Evolutionary conservation across 2,888 invertebrate genomes (phyloP), one percentile per base, ranked within the genome.

Genomic region (Salticus scenicus): DNA sequence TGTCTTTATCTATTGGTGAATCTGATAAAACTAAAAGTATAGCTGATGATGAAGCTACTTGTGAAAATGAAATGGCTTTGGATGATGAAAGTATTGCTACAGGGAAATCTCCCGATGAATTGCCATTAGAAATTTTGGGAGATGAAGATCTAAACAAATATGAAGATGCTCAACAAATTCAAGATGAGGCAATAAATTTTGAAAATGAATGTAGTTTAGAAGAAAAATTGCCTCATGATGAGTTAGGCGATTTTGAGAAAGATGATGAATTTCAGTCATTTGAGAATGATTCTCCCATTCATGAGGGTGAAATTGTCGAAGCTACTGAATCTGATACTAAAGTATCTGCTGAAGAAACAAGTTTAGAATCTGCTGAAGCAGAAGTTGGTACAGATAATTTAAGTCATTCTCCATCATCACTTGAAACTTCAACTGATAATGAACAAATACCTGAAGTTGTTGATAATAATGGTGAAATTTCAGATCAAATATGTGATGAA

Each of bases 81-180:
- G 85, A 85, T 74, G 85, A 85, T 63, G 74, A 80, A 71, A 85
- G 79, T 69, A 74, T 57, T 51, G 76, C 76, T 1, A 84, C 83
- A 24, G 83, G 72, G 37, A 77, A 77, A 33, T 77, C 83, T 42
- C 83, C 83, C 8, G 83, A 84, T 73, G 83, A 84, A 31, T 67
- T 85, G 31, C 79, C 79, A 2, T 64, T 14, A 12, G 85, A 85
- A 41, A 79, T 47, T 28, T 24, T 75, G 17, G 78, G 74, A 33
- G 74, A 73, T 42, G 78, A 70, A 7, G 72, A 78, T 33, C 24
- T 27, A 2, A 47, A 66, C 0, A 78, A 84, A 63, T 78, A 73
- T 47, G 85, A 85, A 47, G 71, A 75, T 12, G 47, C 30, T 28
- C 67, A 78, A 0, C 33, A 66, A 14, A 7, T 51, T n/a, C 63